Evolutionary conservation across 2,113 vertebrate species (phyloP).

Genomic region (Strigops habroptila): DNA sequence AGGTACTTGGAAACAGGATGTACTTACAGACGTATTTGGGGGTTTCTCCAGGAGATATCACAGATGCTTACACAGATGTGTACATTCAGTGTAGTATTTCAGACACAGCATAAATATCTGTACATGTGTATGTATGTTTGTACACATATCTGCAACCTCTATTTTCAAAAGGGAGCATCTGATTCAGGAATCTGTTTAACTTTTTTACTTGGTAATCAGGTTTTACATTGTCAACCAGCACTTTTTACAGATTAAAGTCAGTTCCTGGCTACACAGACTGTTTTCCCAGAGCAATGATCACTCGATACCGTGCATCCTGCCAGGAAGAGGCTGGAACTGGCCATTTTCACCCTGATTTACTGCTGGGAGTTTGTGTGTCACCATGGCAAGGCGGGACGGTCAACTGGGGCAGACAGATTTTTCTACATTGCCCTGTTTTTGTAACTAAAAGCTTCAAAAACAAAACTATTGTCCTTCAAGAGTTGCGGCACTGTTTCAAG

Average conservation of each 20-base stretch:
- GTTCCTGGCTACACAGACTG: background rate
- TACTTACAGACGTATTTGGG: background rate
- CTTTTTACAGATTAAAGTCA: background rate
- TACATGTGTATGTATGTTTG: background rate
- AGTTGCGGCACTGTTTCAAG: background rate
- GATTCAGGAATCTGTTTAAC: background rate
- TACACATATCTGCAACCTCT: background rate
- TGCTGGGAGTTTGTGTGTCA: background rate
- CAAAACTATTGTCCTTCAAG: background rate
- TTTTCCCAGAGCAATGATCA: background rate
- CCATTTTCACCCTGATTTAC: background rate
- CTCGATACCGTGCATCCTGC: background rate
- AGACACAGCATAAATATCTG: background rate
- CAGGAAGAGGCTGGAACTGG: background rate
- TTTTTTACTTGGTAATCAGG: background rate
- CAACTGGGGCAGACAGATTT: background rate
- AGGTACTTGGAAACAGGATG: background rate
- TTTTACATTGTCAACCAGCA: background rate
- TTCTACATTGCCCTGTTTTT: background rate
- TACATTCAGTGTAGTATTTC: background rate
- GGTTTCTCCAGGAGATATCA: background rate
- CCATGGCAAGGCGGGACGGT: background rate
- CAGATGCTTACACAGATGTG: background rate
- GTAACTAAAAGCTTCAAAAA: background rate
- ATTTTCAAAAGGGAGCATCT: background rate